Conservation (phyloP, 1,140 invertebrate genomes). For the Aphelenchoides avenae region DNA sequence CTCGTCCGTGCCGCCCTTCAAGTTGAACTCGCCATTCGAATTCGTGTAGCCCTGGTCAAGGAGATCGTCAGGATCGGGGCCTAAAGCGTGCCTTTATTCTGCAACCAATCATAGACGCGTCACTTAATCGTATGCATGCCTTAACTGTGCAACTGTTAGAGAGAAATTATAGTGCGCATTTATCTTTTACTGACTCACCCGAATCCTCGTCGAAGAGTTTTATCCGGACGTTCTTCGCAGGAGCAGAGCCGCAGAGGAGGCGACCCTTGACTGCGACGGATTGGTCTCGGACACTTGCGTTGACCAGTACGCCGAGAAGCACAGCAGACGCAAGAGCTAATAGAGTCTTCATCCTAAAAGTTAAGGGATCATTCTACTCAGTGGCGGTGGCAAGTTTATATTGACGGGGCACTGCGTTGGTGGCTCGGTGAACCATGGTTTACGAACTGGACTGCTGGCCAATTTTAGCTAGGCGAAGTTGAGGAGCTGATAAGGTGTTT, state of each 20-base stretch:
- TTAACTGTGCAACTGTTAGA: not conserved
- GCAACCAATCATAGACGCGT: not conserved
- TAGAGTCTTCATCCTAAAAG: too few species aligned
- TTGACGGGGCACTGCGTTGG: too few species aligned
- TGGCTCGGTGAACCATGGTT: too few species aligned
- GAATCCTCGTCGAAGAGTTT: slow-evolving; percentile 55
- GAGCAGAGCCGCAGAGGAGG: slow-evolving; percentile 49
- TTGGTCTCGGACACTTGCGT: too few species aligned
- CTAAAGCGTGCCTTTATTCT: slow-evolving; percentile 20
- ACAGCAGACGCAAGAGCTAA: too few species aligned
- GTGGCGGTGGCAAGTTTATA: too few species aligned
- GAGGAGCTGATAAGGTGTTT: too few species aligned
- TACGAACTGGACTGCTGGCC: too few species aligned
- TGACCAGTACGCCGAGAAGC: too few species aligned
- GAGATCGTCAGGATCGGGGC: slow-evolving; percentile 49
- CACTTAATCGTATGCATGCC: not conserved
- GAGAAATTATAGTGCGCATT: not conserved
- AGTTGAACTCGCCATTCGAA: slow-evolving; percentile 37
- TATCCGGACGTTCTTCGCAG: slow-evolving; percentile 48
- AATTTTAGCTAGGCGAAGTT: too few species aligned
- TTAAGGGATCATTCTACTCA: too few species aligned
- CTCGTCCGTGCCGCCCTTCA: slow-evolving; percentile 50
- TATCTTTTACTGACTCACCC: slow-evolving; percentile 19
- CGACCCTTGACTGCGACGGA: slow-evolving; percentile 44
- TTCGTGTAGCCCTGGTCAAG: slow-evolving; percentile 51